These are phyloP conservation scores for Litocranius walleri DNA, from an alignment of 2,113 vertebrate species.

Conservation along the genomic window DNA sequence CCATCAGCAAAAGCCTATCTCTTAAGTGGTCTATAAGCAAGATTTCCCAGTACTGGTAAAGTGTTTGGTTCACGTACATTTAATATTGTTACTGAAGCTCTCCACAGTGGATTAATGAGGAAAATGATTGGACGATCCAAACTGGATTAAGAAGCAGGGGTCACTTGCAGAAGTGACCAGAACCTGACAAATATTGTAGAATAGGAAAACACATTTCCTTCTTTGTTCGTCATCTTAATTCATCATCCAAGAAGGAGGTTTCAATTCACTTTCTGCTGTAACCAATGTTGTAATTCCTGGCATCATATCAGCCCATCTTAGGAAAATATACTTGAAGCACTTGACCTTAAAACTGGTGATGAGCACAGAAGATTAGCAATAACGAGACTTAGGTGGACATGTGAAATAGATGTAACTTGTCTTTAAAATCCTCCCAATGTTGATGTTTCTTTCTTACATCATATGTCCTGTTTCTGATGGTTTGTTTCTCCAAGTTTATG, in stretches of 20 bases:
- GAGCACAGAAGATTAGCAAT: not conserved
- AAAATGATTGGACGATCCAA: not conserved
- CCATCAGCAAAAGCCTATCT: not conserved
- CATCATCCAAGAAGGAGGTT: not conserved
- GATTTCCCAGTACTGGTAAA: not conserved
- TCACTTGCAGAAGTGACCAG: not conserved
- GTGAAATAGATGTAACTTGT: not conserved
- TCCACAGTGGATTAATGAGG: not conserved
- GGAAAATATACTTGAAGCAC: not conserved
- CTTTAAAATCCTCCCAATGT: not conserved
- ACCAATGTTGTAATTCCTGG: not conserved
- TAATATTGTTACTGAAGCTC: not conserved
- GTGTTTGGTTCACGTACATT: not conserved
- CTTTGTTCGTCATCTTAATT: not conserved
- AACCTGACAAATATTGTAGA: not conserved
- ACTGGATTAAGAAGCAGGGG: not conserved
- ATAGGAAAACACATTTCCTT: not conserved
- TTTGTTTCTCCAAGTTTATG: not conserved
- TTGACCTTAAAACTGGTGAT: not conserved
- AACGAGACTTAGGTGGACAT: not conserved
- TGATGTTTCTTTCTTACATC: not conserved
- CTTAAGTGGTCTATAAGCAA: conserved; percentile 33
- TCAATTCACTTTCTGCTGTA: not conserved
- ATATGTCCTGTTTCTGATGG: not conserved
- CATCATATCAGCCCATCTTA: not conserved